phyloP scores from a whole-genome alignment of 2,113 vertebrate genomes.

The Heterotilapia buettikoferi region DNA sequence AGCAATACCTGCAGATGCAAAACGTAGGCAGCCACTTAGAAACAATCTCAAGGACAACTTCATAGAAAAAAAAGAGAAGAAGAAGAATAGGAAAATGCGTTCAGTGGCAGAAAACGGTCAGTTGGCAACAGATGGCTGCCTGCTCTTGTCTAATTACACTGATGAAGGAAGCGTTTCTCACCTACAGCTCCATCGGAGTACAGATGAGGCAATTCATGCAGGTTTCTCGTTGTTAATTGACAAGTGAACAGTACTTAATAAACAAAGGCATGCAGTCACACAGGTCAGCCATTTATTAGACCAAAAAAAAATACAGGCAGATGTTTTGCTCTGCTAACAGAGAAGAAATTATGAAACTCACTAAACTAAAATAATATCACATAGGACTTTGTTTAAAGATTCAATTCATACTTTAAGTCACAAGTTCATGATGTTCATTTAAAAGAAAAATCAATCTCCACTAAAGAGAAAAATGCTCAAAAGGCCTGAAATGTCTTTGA shows the following conservation, averaged over 20 bases:
- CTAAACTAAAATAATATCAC: not conserved
- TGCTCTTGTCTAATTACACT: constrained; percentile 49
- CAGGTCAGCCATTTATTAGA: constrained; percentile 34
- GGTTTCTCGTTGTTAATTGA: constrained; percentile 56
- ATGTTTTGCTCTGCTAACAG: constrained; percentile 3
- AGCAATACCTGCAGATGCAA: constrained; percentile 86
- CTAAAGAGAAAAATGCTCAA: not conserved
- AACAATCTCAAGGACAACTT: constrained; percentile 45
- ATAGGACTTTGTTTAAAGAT: not conserved
- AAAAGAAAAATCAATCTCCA: not conserved
- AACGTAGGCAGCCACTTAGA: constrained; percentile 20
- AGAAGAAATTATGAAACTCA: not conserved
- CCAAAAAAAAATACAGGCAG: constrained; percentile 17
- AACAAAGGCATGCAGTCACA: constrained; percentile 34
- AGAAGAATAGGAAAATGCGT: not conserved
- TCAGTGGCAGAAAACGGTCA: constrained; percentile 2
- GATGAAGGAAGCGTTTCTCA: constrained; percentile 47
- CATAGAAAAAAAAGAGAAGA: not conserved
- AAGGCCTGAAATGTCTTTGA: not conserved
- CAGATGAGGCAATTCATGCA: constrained; percentile 22
- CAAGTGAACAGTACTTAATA: constrained; percentile 53
- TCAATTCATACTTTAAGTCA: not conserved
- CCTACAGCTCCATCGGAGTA: constrained; percentile 32
- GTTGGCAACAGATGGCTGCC: constrained; percentile 56
- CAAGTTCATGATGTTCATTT: constrained; percentile 2